These are phyloP conservation scores for Zaprionus capensis DNA, from an alignment of 1,140 invertebrate species.

Conservation along the genomic window DNA sequence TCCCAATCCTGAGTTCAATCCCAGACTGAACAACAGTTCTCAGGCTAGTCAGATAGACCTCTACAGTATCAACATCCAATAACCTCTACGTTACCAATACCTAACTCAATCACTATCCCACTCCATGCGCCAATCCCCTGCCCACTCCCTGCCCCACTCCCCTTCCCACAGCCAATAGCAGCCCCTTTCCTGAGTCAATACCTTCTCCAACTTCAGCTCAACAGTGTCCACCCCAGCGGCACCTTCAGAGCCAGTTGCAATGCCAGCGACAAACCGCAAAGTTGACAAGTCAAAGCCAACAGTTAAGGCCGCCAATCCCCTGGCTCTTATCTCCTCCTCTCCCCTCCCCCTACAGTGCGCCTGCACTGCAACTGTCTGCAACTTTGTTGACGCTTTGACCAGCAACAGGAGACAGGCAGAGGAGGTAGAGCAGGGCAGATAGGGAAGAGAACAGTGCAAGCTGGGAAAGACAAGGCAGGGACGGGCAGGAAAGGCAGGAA, in stretches of 20 bases:
- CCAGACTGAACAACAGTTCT: too few species aligned
- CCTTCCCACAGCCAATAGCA: not conserved
- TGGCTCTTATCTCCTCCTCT: not conserved
- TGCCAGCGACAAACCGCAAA: constrained; percentile 32
- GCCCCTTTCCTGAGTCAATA: not conserved
- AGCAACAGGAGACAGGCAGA: not conserved
- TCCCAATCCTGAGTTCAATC: not conserved
- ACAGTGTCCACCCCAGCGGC: not conserved
- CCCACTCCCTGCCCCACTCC: too few species aligned
- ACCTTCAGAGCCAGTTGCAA: constrained; percentile 1
- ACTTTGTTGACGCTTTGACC: constrained; percentile 3
- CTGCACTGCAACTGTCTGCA: constrained; percentile 13
- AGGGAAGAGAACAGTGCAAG: not conserved
- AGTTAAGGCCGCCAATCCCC: constrained; percentile 7
- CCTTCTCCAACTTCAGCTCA: not conserved
- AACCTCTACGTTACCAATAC: too few species aligned
- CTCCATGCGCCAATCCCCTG: too few species aligned
- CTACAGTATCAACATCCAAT: too few species aligned
- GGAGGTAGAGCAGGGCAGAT: not conserved
- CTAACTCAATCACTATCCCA: too few species aligned
- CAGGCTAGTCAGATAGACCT: too few species aligned
- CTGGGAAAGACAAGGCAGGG: too few species aligned
- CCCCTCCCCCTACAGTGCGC: not conserved
- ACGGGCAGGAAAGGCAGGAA: not conserved
- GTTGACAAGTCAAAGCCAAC: constrained; percentile 37